phyloP scores from a whole-genome alignment of 64 coral and sea anemone genomes.

The Montipora cactus region DNA sequence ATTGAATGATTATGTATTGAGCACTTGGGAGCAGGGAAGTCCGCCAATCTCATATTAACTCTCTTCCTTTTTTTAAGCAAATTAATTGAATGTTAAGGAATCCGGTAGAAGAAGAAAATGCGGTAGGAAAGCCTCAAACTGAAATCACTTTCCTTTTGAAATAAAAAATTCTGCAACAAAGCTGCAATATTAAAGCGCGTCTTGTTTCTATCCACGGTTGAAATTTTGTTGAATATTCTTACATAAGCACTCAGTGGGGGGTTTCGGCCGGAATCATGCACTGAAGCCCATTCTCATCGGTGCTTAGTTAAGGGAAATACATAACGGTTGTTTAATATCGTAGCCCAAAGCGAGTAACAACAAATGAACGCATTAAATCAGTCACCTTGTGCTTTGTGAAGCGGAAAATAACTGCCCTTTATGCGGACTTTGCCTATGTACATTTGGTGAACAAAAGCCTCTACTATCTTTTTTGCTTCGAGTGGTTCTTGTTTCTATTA shows the following conservation, averaged over 20 bases:
- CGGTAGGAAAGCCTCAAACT: no score
- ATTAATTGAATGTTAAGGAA: no score
- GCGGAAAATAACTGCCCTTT: constrained; percentile 5
- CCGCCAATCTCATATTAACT: no score
- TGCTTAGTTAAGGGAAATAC: no score
- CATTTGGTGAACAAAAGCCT: neutral
- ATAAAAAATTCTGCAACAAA: neutral
- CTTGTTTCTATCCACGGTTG: neutral
- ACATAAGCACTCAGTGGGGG: neutral
- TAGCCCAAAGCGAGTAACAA: neutral
- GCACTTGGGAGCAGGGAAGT: neutral
- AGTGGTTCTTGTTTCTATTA: neutral
- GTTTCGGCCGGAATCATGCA: neutral
- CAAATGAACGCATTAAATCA: neutral
- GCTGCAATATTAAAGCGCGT: no score
- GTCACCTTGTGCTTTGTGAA: neutral
- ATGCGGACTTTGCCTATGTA: neutral
- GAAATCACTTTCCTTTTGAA: neutral
- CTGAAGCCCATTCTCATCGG: no score
- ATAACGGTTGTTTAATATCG: neutral
- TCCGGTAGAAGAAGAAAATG: no score
- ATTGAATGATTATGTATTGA: neutral
- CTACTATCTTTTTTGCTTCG: neutral
- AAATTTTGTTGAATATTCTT: neutral
- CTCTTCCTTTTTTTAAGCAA: no score